Percentiles rank a stretch among this genome's conserved stretches.
Conservation (phyloP, 2,797 vertebrate species). For the Cyprinella venusta region DNA sequence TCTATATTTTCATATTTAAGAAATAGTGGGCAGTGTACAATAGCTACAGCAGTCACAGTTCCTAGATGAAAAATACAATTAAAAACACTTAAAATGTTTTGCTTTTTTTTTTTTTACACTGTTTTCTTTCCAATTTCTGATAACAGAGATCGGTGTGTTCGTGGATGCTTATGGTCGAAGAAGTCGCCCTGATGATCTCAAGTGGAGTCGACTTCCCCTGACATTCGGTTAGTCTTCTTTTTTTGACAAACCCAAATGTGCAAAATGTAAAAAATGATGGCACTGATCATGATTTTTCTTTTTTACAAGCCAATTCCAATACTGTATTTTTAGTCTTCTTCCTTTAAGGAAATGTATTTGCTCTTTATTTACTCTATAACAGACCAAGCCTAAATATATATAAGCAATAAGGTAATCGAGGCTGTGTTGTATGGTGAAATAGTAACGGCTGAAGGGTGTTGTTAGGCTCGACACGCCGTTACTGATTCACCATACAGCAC, state of each 20-base stretch:
- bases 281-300: background rate
- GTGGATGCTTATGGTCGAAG: slow-evolving; percentile 88
- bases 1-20: too few relatives aligned
- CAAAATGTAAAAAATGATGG: background rate
- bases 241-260: background rate
- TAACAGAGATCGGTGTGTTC: slow-evolving; percentile 87
- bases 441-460: too few relatives aligned
- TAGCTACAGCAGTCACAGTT: background rate
- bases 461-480: too few relatives aligned
- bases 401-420: too few relatives aligned
- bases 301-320: background rate
- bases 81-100: background rate
- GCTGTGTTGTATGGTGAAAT: too few relatives aligned
- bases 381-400: too few relatives aligned
- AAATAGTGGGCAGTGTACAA: background rate
- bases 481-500: too few relatives aligned
- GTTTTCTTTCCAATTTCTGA: slow-evolving; percentile 33
- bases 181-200: slow-evolving; percentile 87
- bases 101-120: background rate
- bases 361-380: background rate
- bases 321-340: background rate
- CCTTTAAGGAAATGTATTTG: background rate
- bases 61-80: background rate
- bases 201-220: slow-evolving; percentile 88
- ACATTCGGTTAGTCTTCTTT: slow-evolving; percentile 80